Evolutionary conservation across 1,140 invertebrate species (phyloP), one percentile per base, ranked within the genome.

Genomic region (Ooceraea biroi): DNA sequence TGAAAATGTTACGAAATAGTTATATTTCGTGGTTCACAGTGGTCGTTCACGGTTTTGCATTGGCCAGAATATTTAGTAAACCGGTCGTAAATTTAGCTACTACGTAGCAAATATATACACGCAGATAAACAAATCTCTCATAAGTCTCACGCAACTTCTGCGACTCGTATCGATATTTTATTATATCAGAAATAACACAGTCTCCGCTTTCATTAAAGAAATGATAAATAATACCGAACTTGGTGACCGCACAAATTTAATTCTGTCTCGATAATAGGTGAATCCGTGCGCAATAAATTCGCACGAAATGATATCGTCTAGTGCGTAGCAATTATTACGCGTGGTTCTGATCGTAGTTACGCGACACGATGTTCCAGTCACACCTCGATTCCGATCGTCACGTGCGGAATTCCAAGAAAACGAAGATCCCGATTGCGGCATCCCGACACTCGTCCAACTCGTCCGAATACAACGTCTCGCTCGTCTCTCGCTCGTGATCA

Each of bases 21-120:
- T 78, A 57, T 44, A 69, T 55, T 55, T 77, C 61, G 17, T 44
- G n/a, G 17, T 66, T 85, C 66, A 85, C 69, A 60, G 48, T 10
- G 19, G 10, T 8, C 50, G 30, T 68, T 52, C 1, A 36, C 19
- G 36, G 1, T 55, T 44, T 58, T 14, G 30, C 22, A 11, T 57
- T 17, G 11, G 3, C n/a, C n/a, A 52, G 36, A 36, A 36, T 36
- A 36, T 36, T 36, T 36, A 3, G 7, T 36, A 36, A 36, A 7
- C 36, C 36, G 36, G 7, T n/a, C n/a, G n/a, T 66, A 30, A 71
- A 80, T 69, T 69, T 78, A 58, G 12, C 22, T 71, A 27, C 8
- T 57, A 30, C n/a, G 8, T 52, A 36, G n/a, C 17, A 48, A 77
- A 0, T 61, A 8, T 50, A 4, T 36, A 8, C 12, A 7, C 36